Base-by-base conservation (phyloP, 2,888 invertebrate species). In the Aphelenchoides bicaudatus region DNA sequence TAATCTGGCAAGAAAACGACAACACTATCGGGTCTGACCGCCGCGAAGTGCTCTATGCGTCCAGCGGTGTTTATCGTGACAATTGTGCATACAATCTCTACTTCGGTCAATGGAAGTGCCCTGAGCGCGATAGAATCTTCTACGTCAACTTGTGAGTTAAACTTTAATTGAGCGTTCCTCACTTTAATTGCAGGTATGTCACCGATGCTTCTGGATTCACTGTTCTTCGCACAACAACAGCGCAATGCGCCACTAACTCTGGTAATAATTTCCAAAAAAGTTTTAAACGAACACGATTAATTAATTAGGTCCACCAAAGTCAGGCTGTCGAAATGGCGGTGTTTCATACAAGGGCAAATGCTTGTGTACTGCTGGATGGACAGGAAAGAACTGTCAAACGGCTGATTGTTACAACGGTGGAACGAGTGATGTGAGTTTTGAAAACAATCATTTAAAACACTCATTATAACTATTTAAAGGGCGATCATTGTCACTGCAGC, bases 1-100 rank as follows among this genome's bases (percentile, higher is more conserved):
- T 54, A 31, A 48, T 63, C 28, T 63, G 62, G 63, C 43, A 43
- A 23, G 10, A 10, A 6, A 21, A 43, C 23, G 43, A 10, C 43
- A 51, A 51, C 38, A 13, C 19, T 13, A 2, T 37, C n/a, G 1
- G 13, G 13, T 2, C 37, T n/a, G 52, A 51, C 28, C 31, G 27
- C 16, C 62, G 70, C 2, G 58, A 62, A 39, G 28, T 66, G 1
- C 52, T 72, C n/a, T 71, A 71, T 47, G 63, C 69, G 5, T 73
- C 72, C 19, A 70, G 66, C 38, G 72, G 71, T 48, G 28, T 65
- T 6, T 72, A 62, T 56, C 56, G 72, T 49, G 72, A 73, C 56
- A 50, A 38, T 10, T 72, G 72, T 46, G 48, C 61, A 16, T 72
- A 68, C 58, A 62, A 72, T 27, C 50, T 72, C 34, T 70, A 73